Conservation (phyloP, 2,113 vertebrate genomes). For the Microtus pennsylvanicus region DNA sequence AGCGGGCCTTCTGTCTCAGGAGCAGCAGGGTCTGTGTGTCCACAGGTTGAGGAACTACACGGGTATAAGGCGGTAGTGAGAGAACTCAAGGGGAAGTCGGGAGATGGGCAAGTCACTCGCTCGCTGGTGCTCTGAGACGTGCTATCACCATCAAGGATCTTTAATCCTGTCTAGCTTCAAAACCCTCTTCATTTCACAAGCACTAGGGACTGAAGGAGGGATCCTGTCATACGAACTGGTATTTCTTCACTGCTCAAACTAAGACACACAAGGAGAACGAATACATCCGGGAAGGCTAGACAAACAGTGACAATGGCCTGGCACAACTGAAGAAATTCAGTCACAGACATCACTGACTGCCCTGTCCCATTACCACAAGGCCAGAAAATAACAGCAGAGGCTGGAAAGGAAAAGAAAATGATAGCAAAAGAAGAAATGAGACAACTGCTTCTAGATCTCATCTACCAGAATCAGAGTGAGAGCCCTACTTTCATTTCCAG, state of each 20-base stretch:
- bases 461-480: background rate
- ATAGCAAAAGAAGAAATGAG: background rate
- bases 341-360: background rate
- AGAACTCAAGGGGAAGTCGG: background rate
- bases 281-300: background rate
- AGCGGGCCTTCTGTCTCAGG: background rate
- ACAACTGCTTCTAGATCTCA: background rate
- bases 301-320: background rate
- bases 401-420: background rate
- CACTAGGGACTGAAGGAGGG: background rate
- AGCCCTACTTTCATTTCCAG: background rate
- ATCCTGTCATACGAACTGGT: background rate
- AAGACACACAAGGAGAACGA: background rate
- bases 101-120: background rate
- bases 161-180: background rate
- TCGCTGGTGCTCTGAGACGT: background rate
- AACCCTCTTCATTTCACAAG: background rate
- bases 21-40: background rate
- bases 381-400: background rate
- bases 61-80: fast-evolving
- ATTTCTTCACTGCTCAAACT: background rate
- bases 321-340: background rate
- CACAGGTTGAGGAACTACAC: background rate
- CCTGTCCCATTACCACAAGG: background rate
- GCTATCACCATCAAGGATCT: background rate